Conservation (phyloP, 2,797 vertebrate genomes). For the Malacoraja senta region DNA sequence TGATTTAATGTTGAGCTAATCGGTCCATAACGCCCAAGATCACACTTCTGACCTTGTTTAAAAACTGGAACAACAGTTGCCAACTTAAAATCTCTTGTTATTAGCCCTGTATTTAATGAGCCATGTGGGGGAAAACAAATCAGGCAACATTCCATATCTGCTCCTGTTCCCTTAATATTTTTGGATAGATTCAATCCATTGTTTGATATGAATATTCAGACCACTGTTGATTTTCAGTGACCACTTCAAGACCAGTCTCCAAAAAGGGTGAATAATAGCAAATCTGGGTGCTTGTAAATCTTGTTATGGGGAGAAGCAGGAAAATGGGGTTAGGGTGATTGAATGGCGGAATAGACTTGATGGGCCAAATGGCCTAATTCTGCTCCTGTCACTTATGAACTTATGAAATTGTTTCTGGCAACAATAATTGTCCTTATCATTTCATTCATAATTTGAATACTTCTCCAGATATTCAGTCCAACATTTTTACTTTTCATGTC, state of each 20-base stretch:
- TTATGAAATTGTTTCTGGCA: too few relatives aligned
- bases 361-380: too few relatives aligned
- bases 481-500: too few relatives aligned
- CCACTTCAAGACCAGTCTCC: background rate
- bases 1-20: conserved; percentile 1
- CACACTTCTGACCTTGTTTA: conserved; percentile 33
- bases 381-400: too few relatives aligned
- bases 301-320: too few relatives aligned
- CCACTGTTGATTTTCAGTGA: background rate
- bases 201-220: background rate
- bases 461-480: too few relatives aligned
- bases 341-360: too few relatives aligned
- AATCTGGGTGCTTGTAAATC: too few relatives aligned
- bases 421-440: too few relatives aligned
- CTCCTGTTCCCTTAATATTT: background rate
- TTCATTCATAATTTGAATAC: too few relatives aligned
- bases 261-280: background rate
- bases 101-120: background rate
- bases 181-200: background rate
- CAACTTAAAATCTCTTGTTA: background rate
- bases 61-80: background rate
- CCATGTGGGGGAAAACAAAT: conserved; percentile 1
- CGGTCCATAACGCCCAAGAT: background rate
- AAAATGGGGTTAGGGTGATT: too few relatives aligned
- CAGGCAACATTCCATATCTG: background rate